These are phyloP conservation scores for Hemibagrus wyckioides DNA, from an alignment of 2,113 vertebrate species.

Conservation along the genomic window DNA sequence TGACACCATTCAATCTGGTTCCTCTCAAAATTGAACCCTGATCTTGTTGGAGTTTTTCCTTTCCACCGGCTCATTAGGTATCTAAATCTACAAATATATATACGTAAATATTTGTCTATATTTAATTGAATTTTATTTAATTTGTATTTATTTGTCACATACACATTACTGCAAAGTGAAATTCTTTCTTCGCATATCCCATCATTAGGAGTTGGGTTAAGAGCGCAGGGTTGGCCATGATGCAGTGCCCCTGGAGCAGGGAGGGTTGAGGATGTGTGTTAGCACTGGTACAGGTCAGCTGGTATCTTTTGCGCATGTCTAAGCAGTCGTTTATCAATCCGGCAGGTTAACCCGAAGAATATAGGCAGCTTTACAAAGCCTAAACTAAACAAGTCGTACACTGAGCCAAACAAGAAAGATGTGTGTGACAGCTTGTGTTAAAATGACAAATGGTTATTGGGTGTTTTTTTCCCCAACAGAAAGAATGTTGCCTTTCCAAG, in stretches of 20 bases:
- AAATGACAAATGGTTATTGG: slow-evolving; percentile 20
- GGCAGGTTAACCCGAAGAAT: background rate
- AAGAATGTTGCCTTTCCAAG: slow-evolving; percentile 12
- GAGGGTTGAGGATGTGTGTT: background rate
- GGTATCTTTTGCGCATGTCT: background rate
- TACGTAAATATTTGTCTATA: background rate
- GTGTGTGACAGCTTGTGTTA: background rate
- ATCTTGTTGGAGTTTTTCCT: too few species aligned
- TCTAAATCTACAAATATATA: background rate
- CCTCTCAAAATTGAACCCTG: background rate
- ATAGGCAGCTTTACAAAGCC: background rate
- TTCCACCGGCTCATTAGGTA: background rate
- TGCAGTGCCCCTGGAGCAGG: too few species aligned
- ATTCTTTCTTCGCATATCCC: too few species aligned
- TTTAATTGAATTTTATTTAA: background rate
- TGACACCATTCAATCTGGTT: background rate
- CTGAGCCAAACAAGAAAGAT: slow-evolving; percentile 22
- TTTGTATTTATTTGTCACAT: too few species aligned
- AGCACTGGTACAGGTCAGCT: background rate
- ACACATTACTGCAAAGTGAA: too few species aligned
- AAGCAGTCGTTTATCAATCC: background rate
- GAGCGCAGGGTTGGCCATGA: too few species aligned
- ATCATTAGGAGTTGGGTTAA: too few species aligned
- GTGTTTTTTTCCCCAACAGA: background rate
- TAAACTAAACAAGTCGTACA: slow-evolving; percentile 9